These are phyloP conservation scores for Tanypteryx hageni DNA, from an alignment of 2,888 invertebrate genomes.

Conservation along the genomic window DNA sequence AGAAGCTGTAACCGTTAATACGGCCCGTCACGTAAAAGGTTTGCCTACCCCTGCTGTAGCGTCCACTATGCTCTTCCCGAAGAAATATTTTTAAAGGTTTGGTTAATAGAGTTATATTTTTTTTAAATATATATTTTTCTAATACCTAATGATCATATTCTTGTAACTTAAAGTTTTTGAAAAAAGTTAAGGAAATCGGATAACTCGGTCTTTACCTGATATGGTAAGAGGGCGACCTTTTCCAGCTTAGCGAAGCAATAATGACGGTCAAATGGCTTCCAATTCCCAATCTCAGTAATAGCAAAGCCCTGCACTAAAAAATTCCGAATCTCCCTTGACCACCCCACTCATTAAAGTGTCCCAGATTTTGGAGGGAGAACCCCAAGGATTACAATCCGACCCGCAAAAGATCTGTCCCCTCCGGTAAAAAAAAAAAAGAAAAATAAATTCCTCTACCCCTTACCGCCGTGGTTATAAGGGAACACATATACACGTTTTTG, in stretches of 20 bases:
- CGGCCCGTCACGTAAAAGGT: no score
- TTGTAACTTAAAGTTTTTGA: no score
- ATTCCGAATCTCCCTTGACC: not conserved
- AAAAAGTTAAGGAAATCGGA: not conserved
- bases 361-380: not conserved
- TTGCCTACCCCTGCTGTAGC: no score
- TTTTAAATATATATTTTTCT: no score
- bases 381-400: slow-evolving; percentile 13
- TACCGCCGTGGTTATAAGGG: not conserved
- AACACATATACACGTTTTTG: slow-evolving; percentile 12
- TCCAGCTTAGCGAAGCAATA: not conserved
- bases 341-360: not conserved
- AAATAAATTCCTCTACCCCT: not conserved
- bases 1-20: no score
- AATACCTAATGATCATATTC: no score
- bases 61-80: no score
- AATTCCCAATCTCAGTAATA: slow-evolving; percentile 13
- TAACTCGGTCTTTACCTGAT: not conserved
- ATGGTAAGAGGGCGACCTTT: not conserved
- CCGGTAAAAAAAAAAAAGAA: no score
- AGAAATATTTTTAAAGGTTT: no score
- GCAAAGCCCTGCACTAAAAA: slow-evolving; percentile 6
- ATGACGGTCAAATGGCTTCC: not conserved
- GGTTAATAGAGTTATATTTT: no score
- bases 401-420: not conserved